phyloP scores from a whole-genome alignment of 1,140 invertebrate genomes.

The Drosophila bocqueti region DNA sequence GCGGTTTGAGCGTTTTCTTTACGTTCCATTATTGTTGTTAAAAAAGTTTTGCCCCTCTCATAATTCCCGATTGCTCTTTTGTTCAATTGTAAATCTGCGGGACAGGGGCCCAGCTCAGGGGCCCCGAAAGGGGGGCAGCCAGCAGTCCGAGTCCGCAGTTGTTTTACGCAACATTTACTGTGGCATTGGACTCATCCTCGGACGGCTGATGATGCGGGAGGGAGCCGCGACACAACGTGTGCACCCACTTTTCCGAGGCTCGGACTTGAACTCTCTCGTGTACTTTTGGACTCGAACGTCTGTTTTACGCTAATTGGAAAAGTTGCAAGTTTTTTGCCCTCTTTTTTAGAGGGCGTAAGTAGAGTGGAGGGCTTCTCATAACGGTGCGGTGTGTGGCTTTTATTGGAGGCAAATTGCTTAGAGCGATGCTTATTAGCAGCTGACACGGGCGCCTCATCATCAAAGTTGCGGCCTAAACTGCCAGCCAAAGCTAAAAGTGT shows the following conservation, averaged over 20 bases:
- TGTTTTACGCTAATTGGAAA: conserved; percentile 83
- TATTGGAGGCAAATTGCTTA: conserved; percentile 71
- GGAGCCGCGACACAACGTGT: conserved; percentile 3
- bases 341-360: conserved; percentile 26
- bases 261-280: conserved; percentile 55
- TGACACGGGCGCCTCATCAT: conserved; percentile 70
- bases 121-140: conserved; percentile 21
- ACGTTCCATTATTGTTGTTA: conserved; percentile 56
- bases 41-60: conserved; percentile 75
- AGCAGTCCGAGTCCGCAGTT: conserved; percentile 61
- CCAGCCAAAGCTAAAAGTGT: conserved; percentile 28
- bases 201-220: background rate
- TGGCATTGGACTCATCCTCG: conserved; percentile 43
- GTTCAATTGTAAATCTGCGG: conserved; percentile 68
- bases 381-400: conserved; percentile 70
- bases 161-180: conserved; percentile 81
- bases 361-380: background rate
- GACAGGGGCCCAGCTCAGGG: background rate
- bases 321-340: conserved; percentile 74
- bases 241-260: conserved; percentile 33
- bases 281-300: conserved; percentile 57
- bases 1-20: conserved; percentile 47
- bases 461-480: conserved; percentile 55
- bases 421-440: conserved; percentile 80
- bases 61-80: conserved; percentile 82